phyloP scores from a whole-genome alignment of 2,888 invertebrate species.

The Galerucella pusilla region DNA sequence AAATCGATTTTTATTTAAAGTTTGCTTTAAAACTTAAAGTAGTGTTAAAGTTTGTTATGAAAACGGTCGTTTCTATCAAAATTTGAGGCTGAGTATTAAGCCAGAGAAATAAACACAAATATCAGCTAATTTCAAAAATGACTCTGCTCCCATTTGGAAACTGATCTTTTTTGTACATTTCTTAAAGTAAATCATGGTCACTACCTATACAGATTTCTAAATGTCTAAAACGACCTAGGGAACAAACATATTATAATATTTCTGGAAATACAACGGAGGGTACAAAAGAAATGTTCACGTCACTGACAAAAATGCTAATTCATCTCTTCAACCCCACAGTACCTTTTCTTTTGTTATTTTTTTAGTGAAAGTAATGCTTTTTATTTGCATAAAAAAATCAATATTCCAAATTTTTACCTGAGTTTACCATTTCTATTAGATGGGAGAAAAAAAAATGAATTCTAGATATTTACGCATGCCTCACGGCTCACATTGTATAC shows the following conservation, averaged over 20 bases:
- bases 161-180: no score
- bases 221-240: neutral
- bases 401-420: slow-evolving; percentile 13
- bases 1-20: no score
- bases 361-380: neutral
- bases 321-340: neutral
- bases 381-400: slow-evolving; percentile 20
- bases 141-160: no score
- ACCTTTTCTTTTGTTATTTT: slow-evolving; percentile 12
- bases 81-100: no score
- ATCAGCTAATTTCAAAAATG: no score
- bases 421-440: neutral
- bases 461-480: no score
- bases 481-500: no score
- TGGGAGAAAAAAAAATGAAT: neutral
- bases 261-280: neutral
- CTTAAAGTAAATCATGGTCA: neutral
- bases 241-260: neutral
- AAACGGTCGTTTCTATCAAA: no score
- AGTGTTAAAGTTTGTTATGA: no score
- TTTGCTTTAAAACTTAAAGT: no score
- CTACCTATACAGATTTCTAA: neutral
- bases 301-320: neutral
- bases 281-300: neutral
- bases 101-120: no score